Conservation (phyloP, 2,888 invertebrate genomes). For the Epirrita christyi region DNA sequence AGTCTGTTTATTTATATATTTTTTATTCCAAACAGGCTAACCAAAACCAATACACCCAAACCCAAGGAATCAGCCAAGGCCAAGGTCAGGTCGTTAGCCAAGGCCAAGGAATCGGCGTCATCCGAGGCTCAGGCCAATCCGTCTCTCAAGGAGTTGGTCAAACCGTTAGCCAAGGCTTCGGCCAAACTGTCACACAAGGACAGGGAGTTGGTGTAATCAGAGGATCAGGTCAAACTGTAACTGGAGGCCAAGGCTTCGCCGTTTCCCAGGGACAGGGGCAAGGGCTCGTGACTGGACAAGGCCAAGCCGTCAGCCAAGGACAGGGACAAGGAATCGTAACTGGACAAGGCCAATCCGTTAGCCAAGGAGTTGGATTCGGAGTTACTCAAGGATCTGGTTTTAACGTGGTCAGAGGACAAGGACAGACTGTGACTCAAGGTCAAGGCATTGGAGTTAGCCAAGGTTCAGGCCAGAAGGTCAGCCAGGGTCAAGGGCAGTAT, state of each 20-base stretch:
- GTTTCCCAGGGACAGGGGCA: slow-evolving; percentile 36
- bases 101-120: slow-evolving; percentile 33
- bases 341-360: slow-evolving; percentile 24
- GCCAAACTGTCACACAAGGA: slow-evolving; percentile 33
- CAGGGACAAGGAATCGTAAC: too few relatives aligned
- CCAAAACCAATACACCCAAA: slow-evolving; percentile 41
- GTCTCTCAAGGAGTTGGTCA: slow-evolving; percentile 37
- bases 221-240: slow-evolving; percentile 31
- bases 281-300: slow-evolving; percentile 35
- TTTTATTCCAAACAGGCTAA: slow-evolving; percentile 30
- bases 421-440: slow-evolving; percentile 32
- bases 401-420: slow-evolving; percentile 27
- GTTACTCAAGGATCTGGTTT: slow-evolving; percentile 25
- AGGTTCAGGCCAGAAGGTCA: slow-evolving; percentile 36
- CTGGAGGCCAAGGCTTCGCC: slow-evolving; percentile 32
- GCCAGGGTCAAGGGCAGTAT: slow-evolving; percentile 37
- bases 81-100: slow-evolving; percentile 31
- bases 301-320: slow-evolving; percentile 35
- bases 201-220: slow-evolving; percentile 30
- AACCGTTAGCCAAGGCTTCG: slow-evolving; percentile 31
- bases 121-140: slow-evolving; percentile 38
- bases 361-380: slow-evolving; percentile 31
- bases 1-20: neutral
- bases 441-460: slow-evolving; percentile 31
- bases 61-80: slow-evolving; percentile 40